A percentile compares a stretch with the other conserved stretches of the same genome.
These are phyloP conservation scores for Rhagonycha lutea DNA, from an alignment of 2,888 invertebrate genomes.

Conservation along the genomic window DNA sequence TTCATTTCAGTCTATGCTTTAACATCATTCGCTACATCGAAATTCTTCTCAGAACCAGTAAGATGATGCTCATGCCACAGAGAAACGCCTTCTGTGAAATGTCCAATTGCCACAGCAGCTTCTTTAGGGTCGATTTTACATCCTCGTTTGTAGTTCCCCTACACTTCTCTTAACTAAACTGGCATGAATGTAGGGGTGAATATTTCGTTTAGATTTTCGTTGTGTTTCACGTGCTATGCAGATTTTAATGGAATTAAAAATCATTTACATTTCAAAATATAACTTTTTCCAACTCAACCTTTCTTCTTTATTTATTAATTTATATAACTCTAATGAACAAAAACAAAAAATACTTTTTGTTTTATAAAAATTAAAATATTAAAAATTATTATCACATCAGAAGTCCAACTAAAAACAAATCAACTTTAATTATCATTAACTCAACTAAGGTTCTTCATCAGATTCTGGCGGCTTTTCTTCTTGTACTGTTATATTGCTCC, in stretches of 20 bases:
- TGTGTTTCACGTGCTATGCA: neutral
- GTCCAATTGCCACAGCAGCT: constrained; percentile 14
- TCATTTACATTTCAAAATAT: too few species aligned
- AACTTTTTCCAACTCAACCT: too few species aligned
- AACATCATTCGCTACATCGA: neutral
- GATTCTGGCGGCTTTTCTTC: neutral
- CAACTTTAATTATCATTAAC: too few species aligned
- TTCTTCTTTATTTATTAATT: too few species aligned
- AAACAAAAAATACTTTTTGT: too few species aligned
- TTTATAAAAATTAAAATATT: too few species aligned
- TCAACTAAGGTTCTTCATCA: neutral
- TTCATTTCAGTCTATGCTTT: neutral
- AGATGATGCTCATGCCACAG: constrained; percentile 4
- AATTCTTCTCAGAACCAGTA: constrained; percentile 7
- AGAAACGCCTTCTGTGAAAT: constrained; percentile 6
- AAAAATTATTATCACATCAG: too few species aligned
- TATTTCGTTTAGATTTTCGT: neutral
- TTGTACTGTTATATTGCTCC: neutral
- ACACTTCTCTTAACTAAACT: neutral
- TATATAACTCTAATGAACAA: too few species aligned
- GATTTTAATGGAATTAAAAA: too few species aligned
- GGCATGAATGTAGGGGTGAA: neutral
- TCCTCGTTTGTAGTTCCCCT: neutral
- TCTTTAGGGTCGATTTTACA: neutral
- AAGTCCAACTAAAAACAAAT: neutral